Conservation (phyloP, 2,888 invertebrate species). For the Euzetes globulus region DNA sequence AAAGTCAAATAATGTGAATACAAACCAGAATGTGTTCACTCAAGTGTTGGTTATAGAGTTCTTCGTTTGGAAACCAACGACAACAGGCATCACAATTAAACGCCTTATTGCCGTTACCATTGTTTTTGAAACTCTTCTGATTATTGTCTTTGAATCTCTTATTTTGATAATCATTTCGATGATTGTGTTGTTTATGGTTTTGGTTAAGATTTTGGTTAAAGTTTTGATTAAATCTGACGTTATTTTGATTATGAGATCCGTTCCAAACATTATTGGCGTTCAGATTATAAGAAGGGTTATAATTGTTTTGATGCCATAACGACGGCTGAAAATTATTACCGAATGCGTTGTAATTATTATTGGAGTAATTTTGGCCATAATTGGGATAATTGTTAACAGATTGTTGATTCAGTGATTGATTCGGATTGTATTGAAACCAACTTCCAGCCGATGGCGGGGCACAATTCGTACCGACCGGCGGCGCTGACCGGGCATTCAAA, state of each 20-base stretch:
- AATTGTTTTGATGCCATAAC: not conserved
- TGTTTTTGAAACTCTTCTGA: not conserved
- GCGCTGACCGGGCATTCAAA: not conserved
- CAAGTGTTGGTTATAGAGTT: not conserved
- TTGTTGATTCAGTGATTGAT: not conserved
- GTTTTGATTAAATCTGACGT: not conserved
- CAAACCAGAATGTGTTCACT: constrained; percentile 17
- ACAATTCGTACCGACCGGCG: not conserved
- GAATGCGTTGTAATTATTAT: not conserved
- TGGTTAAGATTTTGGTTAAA: not conserved
- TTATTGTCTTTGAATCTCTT: constrained; percentile 15
- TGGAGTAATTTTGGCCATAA: not conserved
- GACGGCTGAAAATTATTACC: not conserved
- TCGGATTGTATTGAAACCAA: constrained; percentile 17
- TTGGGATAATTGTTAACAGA: not conserved
- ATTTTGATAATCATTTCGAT: not conserved
- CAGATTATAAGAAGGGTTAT: not conserved
- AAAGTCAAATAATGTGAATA: not conserved
- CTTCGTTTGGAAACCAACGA: constrained; percentile 17
- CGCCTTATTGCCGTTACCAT: not conserved
- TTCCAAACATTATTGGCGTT: not conserved
- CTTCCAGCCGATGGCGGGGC: not conserved
- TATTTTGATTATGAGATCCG: not conserved
- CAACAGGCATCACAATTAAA: not conserved
- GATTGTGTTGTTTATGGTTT: not conserved